Conservation (phyloP, 2,888 invertebrate species). For the Carabus problematicus region DNA sequence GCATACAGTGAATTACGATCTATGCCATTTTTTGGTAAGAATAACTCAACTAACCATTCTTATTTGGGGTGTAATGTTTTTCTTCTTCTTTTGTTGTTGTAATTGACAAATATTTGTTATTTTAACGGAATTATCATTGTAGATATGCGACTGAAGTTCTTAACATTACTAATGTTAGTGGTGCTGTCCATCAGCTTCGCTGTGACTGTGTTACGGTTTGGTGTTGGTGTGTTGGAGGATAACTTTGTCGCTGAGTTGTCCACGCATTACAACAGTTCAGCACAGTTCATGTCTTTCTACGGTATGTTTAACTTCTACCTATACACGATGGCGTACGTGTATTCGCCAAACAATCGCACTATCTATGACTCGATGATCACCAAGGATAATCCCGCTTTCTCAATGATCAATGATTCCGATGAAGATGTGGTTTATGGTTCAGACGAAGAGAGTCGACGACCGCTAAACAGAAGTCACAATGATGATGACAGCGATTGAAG, state of each 20-base stretch:
- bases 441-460: conserved; percentile 85
- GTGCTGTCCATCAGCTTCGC: conserved; percentile 77
- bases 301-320: conserved; percentile 93
- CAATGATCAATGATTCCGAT: conserved; percentile 98
- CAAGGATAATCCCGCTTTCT: conserved; percentile 97
- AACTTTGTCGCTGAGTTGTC: conserved; percentile 91
- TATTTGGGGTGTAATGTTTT: background rate
- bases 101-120: too few relatives aligned
- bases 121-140: conserved; percentile 52
- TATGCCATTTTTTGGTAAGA: conserved; percentile 97
- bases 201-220: conserved; percentile 84
- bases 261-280: conserved; percentile 88
- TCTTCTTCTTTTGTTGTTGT: conserved; percentile 3
- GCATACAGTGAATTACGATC: conserved; percentile 94
- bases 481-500: conserved; percentile 76
- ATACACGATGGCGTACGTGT: conserved; percentile 93
- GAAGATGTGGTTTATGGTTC: conserved; percentile 96
- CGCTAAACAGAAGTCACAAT: conserved; percentile 74
- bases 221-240: conserved; percentile 88
- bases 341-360: conserved; percentile 83
- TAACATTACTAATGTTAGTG: conserved; percentile 84
- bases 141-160: conserved; percentile 92
- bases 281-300: conserved; percentile 95
- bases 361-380: conserved; percentile 88
- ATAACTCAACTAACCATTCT: conserved; percentile 10